These are phyloP conservation scores for Meloidogyne hapla DNA, from an alignment of 1,140 invertebrate genomes.

Conservation along the genomic window DNA sequence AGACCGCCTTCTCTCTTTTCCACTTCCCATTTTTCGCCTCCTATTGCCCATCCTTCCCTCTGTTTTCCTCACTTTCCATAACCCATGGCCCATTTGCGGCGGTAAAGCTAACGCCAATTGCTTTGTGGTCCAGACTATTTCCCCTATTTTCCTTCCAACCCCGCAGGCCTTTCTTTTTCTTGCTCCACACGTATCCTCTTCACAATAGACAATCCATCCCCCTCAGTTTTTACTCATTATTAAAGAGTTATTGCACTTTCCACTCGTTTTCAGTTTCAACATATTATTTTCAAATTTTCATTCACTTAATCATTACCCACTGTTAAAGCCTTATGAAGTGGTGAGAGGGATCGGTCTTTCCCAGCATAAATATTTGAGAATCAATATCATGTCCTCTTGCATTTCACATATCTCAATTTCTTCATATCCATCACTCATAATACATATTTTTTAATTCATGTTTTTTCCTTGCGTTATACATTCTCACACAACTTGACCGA, in stretches of 20 bases:
- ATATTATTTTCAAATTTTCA: neutral
- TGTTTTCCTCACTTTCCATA: neutral
- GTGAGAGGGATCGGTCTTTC: neutral
- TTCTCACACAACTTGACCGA: neutral
- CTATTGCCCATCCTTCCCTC: neutral
- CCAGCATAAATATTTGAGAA: neutral
- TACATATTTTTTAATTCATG: neutral
- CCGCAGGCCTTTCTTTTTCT: conserved; percentile 13
- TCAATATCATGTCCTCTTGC: neutral
- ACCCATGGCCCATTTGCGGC: conserved; percentile 4
- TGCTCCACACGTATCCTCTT: neutral
- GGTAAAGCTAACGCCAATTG: neutral
- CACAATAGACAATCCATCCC: neutral
- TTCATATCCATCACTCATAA: neutral
- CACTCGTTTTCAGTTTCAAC: neutral
- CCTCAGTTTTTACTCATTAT: neutral
- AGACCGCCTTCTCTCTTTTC: neutral
- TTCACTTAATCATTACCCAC: neutral
- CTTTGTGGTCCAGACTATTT: no score
- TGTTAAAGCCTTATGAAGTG: no score
- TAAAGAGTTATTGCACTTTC: neutral
- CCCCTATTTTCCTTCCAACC: neutral
- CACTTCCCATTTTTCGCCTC: neutral
- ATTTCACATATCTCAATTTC: neutral
- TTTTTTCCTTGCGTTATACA: neutral